Percentiles rank a stretch among this genome's conserved stretches.
These are phyloP conservation scores for Chelidonichthys spinosus DNA, from an alignment of 2,797 vertebrate genomes.

Conservation along the genomic window DNA sequence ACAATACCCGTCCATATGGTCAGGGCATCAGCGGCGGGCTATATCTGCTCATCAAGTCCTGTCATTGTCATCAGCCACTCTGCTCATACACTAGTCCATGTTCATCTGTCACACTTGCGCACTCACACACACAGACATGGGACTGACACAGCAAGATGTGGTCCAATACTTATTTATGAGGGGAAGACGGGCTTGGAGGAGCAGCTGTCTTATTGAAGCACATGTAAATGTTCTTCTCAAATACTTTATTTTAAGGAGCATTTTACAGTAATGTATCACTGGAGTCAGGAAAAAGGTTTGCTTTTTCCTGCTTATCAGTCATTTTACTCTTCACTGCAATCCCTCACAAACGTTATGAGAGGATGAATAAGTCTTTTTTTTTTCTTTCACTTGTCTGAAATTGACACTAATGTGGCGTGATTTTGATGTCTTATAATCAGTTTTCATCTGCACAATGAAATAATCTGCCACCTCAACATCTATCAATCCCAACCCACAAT, in stretches of 20 bases:
- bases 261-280: slow-evolving; percentile 6
- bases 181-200: slow-evolving; percentile 57
- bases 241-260: slow-evolving; percentile 15
- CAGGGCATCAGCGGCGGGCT: slow-evolving; percentile 78
- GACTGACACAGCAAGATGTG: slow-evolving; percentile 66
- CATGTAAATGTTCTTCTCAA: slow-evolving; percentile 25
- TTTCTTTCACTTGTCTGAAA: slow-evolving; percentile 16
- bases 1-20: slow-evolving; percentile 86
- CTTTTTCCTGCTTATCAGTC: background rate
- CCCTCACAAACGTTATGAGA: background rate
- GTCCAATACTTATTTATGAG: slow-evolving; percentile 61
- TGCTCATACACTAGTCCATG: slow-evolving; percentile 71
- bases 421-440: slow-evolving; percentile 54
- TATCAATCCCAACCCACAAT: slow-evolving; percentile 62
- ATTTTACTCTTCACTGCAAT: background rate
- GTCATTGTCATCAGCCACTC: slow-evolving; percentile 78
- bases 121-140: slow-evolving; percentile 27
- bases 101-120: slow-evolving; percentile 71
- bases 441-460: slow-evolving; percentile 72
- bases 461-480: slow-evolving; percentile 65
- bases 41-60: slow-evolving; percentile 81
- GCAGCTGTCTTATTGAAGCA: slow-evolving; percentile 49
- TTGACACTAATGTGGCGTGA: slow-evolving; percentile 7
- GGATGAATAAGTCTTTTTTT: slow-evolving; percentile 3
- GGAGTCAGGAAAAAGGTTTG: background rate